Base-by-base conservation (phyloP, 2,888 invertebrate genomes). In the Pseudolycoriella hygida region DNA sequence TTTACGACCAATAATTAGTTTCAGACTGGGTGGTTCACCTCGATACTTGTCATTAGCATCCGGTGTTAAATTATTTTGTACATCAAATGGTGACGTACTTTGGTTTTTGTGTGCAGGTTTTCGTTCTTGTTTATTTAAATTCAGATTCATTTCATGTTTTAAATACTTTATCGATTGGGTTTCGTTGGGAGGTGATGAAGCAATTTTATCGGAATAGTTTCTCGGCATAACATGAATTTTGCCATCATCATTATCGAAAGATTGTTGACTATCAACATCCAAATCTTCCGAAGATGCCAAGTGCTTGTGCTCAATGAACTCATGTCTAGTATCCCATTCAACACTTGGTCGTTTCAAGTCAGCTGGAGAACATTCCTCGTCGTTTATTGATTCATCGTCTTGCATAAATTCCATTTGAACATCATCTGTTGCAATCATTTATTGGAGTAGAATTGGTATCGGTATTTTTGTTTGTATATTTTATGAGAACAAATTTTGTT, bases 1-100 rank as follows among this genome's bases (percentile, higher is more conserved):
- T 56, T 71, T 71, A 4, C 69, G 62, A 3, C 70, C 70, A 46
- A 71, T 69, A 2, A 71, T 62, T 31, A 71, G 55, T 56, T 71
- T 70, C 43, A 71, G 54, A 2, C 69, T 68, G 5, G 53, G 53
- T 32, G 46, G 31, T 37, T 44, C 44, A 19, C 32, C 20, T 15
- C 43, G 43, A 17, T 37, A 25, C 6, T 5, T 20, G 4, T 4
- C 25, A 25, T 25, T 4, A 4, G 25, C 25, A 25, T 25, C 25
- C 25, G 25, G 25, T 8, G 25, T 6, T 25, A 4, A 6, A 8
- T 25, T 25, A 30, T 30, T 42, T 42, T 12, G 14, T 8, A 17
- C 31, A n/a, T 49, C 40, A 42, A 52, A 50, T 18, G 52, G 52
- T 14, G 52, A 52, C 17, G 52, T 52, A n/a, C 50, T 49, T 34